Conservation (phyloP, 1,140 invertebrate species). For the Mercenaria mercenaria region DNA sequence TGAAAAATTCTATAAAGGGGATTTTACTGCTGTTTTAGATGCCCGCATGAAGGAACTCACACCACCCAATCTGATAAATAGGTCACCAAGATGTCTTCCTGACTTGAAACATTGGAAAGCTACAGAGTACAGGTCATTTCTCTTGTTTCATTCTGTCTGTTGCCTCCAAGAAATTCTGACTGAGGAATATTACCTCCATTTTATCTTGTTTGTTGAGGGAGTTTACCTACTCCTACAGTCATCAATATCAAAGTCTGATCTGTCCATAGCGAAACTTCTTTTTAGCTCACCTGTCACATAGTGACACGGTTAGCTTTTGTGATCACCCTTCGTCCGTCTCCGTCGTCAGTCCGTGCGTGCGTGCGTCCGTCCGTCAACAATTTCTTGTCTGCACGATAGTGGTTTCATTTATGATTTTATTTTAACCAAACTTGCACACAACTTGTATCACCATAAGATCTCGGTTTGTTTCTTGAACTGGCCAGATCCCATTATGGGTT, state of each 20-base stretch:
- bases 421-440: no score
- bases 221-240: conserved; percentile 21
- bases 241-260: conserved; percentile 22
- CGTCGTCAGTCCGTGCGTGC: no score
- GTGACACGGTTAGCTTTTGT: no score
- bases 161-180: conserved; percentile 8
- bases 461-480: no score
- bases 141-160: conserved; percentile 43
- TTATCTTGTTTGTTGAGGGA: conserved; percentile 6
- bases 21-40: conserved; percentile 19
- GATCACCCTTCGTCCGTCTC: no score
- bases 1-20: conserved; percentile 25
- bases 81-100: conserved; percentile 22
- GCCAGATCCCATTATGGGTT: no score
- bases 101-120: conserved; percentile 46
- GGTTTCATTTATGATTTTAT: no score
- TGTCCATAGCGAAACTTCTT: conserved; percentile 14
- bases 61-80: conserved; percentile 3
- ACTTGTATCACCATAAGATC: no score
- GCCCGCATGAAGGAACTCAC: conserved; percentile 11
- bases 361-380: no score
- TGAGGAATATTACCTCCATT: conserved; percentile 39
- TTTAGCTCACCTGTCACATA: no score
- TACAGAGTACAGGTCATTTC: conserved; percentile 50
- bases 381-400: no score